These are phyloP conservation scores for Athalia rosae DNA, from an alignment of 2,888 invertebrate species.

Conservation along the genomic window DNA sequence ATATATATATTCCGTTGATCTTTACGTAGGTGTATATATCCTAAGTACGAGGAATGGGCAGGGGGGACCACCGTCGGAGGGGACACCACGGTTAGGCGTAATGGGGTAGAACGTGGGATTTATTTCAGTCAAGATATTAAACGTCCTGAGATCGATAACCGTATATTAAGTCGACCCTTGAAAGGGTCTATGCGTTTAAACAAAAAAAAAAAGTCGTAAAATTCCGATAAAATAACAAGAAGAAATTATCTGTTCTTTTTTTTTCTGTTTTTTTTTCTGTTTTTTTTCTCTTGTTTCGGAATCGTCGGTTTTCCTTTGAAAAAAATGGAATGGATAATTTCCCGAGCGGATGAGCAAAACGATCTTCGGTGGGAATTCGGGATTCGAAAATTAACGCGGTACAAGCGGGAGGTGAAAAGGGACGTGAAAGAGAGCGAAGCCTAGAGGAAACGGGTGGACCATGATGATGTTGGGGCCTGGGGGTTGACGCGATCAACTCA, in stretches of 20 bases:
- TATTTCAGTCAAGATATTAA: constrained; percentile 66
- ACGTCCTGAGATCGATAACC: constrained; percentile 57
- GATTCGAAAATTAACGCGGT: too few relatives aligned
- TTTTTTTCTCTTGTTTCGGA: too few relatives aligned
- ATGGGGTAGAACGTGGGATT: constrained; percentile 66
- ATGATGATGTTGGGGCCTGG: background rate
- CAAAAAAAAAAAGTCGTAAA: background rate
- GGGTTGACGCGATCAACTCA: constrained; percentile 31
- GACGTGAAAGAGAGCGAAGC: background rate
- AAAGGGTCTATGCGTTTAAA: background rate
- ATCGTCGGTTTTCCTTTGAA: too few relatives aligned
- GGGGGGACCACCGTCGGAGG: constrained; percentile 56
- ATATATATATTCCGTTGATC: background rate
- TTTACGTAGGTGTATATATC: constrained; percentile 15
- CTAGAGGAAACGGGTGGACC: constrained; percentile 3
- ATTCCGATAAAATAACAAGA: too few relatives aligned
- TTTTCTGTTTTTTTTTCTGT: too few relatives aligned
- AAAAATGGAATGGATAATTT: too few relatives aligned
- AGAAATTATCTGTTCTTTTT: too few relatives aligned
- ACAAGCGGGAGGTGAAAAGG: background rate
- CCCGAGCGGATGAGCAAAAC: background rate
- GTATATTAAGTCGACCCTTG: background rate
- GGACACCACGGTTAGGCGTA: constrained; percentile 64
- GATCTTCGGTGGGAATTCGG: background rate
- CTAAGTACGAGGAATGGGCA: constrained; percentile 55